These are phyloP conservation scores for Crenichthys baileyi DNA, from an alignment of 2,797 vertebrate genomes.

Conservation along the genomic window DNA sequence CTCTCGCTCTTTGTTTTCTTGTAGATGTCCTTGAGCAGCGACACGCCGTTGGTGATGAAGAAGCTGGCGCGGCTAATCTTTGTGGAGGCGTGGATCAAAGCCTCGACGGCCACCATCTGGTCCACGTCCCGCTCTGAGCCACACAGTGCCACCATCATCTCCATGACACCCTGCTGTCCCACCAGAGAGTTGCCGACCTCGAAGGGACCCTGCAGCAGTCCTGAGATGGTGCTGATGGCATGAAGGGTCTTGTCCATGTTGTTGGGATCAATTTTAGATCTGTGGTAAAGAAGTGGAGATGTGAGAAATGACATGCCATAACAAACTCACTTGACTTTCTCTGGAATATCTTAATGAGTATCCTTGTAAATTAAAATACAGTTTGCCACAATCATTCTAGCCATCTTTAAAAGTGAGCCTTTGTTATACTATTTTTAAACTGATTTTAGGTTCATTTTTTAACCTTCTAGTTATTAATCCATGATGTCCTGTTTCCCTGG, in stretches of 20 bases:
- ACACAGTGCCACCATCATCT: slow-evolving; percentile 99
- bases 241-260: slow-evolving; percentile 97
- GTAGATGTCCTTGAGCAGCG: slow-evolving; percentile 94
- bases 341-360: neutral
- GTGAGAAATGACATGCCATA: neutral
- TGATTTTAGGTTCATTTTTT: neutral
- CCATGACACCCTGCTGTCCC: slow-evolving; percentile 93
- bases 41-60: slow-evolving; percentile 93
- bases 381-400: neutral
- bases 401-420: no score
- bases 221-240: slow-evolving; percentile 92
- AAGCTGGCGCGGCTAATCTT: slow-evolving; percentile 96
- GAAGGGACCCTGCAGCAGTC: slow-evolving; percentile 94
- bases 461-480: no score
- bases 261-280: slow-evolving; percentile 93
- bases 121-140: slow-evolving; percentile 94
- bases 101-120: slow-evolving; percentile 96
- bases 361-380: neutral
- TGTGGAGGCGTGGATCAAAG: slow-evolving; percentile 92
- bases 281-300: slow-evolving; percentile 53
- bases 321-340: neutral
- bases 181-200: slow-evolving; percentile 92
- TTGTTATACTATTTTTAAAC: neutral
- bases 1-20: slow-evolving; percentile 97
- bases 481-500: neutral